phyloP scores from a whole-genome alignment of 2,888 invertebrate genomes.

The Microctonus brassicae region DNA sequence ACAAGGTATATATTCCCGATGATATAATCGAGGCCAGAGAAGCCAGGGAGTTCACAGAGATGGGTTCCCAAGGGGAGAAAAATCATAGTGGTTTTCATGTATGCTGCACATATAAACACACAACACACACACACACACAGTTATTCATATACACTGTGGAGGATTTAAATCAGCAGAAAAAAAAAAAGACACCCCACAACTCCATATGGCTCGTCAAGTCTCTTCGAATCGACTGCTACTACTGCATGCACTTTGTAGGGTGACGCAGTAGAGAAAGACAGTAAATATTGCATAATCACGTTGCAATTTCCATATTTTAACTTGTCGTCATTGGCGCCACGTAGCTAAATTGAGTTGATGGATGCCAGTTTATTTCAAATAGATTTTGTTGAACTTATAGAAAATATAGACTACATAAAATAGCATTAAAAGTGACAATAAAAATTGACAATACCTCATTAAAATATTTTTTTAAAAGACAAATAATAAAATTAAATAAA shows the following conservation, averaged over 20 bases:
- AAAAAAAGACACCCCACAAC: slow-evolving; percentile 34
- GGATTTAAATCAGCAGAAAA: slow-evolving; percentile 17
- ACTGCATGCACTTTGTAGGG: slow-evolving; percentile 12
- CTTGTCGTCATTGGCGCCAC: slow-evolving; percentile 40
- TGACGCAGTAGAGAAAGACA: slow-evolving; percentile 17
- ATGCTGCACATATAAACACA: too few relatives aligned
- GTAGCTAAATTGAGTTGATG: slow-evolving; percentile 47
- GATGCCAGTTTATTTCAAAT: slow-evolving; percentile 29
- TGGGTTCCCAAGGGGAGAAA: not conserved
- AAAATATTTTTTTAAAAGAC: too few relatives aligned
- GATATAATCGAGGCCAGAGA: not conserved
- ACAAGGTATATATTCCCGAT: not conserved
- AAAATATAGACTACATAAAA: too few relatives aligned
- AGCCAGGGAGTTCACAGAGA: not conserved
- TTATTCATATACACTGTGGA: not conserved
- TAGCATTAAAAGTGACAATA: too few relatives aligned
- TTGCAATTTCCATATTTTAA: slow-evolving; percentile 48
- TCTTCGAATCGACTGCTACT: not conserved
- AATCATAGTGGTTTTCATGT: slow-evolving; percentile 5
- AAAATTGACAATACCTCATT: too few relatives aligned
- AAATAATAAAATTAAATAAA: too few relatives aligned
- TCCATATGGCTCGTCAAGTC: slow-evolving; percentile 27
- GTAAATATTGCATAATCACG: slow-evolving; percentile 46
- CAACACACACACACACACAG: too few relatives aligned
- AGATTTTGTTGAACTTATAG: too few relatives aligned